Evolutionary conservation across 2,797 vertebrate species (phyloP), one percentile per base, ranked within the genome.

Genomic region (Columba guinea): DNA sequence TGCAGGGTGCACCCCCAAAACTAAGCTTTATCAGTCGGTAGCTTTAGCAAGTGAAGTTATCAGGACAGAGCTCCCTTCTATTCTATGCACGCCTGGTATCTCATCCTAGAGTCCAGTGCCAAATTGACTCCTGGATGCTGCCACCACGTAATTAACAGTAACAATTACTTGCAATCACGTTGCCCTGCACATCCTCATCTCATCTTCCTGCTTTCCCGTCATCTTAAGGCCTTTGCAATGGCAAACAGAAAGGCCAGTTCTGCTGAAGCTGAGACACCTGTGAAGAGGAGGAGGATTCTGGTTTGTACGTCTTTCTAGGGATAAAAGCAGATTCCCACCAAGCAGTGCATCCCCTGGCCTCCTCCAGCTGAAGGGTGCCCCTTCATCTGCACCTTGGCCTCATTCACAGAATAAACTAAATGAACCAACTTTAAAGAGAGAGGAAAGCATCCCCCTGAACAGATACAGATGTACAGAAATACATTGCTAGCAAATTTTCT

Each of bases 51-150:
- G 11, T 34, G 37, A 89, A 17, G 10, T 51, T 5, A 35, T 63
- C 9, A 9, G 27, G 75, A 35, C 34, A 48, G 8, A 76, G 46
- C 13, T 64, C 11, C 41, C 34, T 69, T 65, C 46, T 84, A 51
- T 51, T 69, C 59, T 5, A 15, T 7, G 5, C 2, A 0, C 10
- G 3, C 8, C 20, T 10, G 3, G 5, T 17, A 5, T 10, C 53
- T 27, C 32, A 22, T 5, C 5, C 44, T 23, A 35, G 17, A 32
- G 7, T 11, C 30, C 3, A 1, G 23, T 9, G 7, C 58, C 52
- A 63, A 63, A 49, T 2, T 23, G 35, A 24, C 35, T 76, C 18
- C 37, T 19, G 5, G 55, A 37, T n/a, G 32, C 56, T 35, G 16
- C 58, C 34, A 58, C 28, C 34, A 30, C 5, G 1, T 80, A 83